phyloP scores from a whole-genome alignment of 2,113 vertebrate species.

The Scolopax mira region DNA sequence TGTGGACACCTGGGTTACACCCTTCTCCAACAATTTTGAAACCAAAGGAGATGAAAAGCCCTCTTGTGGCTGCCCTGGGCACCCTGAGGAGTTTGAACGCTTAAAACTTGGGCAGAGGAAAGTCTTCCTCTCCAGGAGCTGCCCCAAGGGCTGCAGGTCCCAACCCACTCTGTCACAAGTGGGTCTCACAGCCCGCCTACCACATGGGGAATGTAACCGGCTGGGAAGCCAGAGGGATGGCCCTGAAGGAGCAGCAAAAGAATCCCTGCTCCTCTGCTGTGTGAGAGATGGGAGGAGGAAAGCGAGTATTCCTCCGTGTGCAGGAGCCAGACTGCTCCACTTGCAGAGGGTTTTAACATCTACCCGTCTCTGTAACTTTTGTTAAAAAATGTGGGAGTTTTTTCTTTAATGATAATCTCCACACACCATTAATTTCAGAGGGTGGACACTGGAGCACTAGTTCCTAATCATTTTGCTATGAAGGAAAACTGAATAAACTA shows the following conservation, averaged over 20 bases:
- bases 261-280: neutral
- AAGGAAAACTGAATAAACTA: constrained; percentile 22
- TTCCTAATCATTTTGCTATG: constrained; percentile 13
- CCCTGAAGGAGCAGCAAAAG: neutral
- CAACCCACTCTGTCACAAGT: neutral
- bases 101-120: neutral
- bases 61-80: neutral
- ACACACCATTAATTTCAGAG: neutral
- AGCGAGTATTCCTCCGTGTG: rapidly evolving
- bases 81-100: neutral
- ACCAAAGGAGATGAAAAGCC: neutral
- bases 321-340: neutral
- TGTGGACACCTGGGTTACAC: neutral
- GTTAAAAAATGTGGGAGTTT: neutral
- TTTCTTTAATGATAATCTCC: neutral
- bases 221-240: neutral
- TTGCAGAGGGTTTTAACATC: neutral
- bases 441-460: neutral
- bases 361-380: neutral
- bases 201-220: rapidly evolving
- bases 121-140: neutral
- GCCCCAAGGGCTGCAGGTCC: neutral
- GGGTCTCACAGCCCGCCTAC: neutral
- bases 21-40: neutral
- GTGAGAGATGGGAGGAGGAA: neutral